Percentiles rank a stretch among this genome's conserved stretches.
phyloP scores from a whole-genome alignment of 2,113 vertebrate species.

The Pelobates fuscus region DNA sequence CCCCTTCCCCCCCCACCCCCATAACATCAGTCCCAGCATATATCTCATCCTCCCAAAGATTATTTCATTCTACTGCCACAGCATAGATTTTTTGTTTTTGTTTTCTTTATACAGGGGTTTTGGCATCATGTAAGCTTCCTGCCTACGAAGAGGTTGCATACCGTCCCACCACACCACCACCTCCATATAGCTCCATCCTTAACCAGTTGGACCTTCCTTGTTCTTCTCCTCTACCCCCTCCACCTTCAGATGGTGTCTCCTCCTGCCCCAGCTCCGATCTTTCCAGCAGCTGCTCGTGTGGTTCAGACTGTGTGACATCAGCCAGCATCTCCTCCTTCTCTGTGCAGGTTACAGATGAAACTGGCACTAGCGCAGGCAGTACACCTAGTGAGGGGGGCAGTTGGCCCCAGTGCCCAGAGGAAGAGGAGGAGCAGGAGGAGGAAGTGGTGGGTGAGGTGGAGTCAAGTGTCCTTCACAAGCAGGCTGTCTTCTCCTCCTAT shows the following conservation, averaged over 20 bases:
- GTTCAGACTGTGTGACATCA: slow-evolving; percentile 79
- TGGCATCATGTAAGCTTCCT: slow-evolving; percentile 56
- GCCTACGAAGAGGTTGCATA: slow-evolving; percentile 93
- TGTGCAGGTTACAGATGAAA: slow-evolving; percentile 76
- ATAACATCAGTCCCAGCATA: too few species aligned
- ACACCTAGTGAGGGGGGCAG: slow-evolving; percentile 57
- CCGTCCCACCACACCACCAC: slow-evolving; percentile 86
- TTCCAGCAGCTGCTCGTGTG: slow-evolving; percentile 81
- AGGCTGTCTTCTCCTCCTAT: slow-evolving; percentile 62
- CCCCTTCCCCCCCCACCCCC: too few species aligned
- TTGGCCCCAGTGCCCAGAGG: slow-evolving; percentile 61
- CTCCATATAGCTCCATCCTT: slow-evolving; percentile 79
- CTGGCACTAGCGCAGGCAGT: slow-evolving; percentile 70
- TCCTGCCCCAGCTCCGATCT: slow-evolving; percentile 81
- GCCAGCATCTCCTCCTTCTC: slow-evolving; percentile 83
- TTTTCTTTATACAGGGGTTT: slow-evolving; percentile 54
- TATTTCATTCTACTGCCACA: too few species aligned
- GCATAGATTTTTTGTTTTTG: too few species aligned
- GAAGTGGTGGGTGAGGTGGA: slow-evolving; percentile 69
- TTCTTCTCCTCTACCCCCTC: slow-evolving; percentile 59
- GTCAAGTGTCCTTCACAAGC: slow-evolving; percentile 49
- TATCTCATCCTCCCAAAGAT: too few species aligned
- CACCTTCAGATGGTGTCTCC: slow-evolving; percentile 65
- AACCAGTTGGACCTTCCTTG: slow-evolving; percentile 66
- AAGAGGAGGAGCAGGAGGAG: slow-evolving; percentile 72